phyloP scores from a whole-genome alignment of 2,888 invertebrate species.

The Morinoia aosen region DNA sequence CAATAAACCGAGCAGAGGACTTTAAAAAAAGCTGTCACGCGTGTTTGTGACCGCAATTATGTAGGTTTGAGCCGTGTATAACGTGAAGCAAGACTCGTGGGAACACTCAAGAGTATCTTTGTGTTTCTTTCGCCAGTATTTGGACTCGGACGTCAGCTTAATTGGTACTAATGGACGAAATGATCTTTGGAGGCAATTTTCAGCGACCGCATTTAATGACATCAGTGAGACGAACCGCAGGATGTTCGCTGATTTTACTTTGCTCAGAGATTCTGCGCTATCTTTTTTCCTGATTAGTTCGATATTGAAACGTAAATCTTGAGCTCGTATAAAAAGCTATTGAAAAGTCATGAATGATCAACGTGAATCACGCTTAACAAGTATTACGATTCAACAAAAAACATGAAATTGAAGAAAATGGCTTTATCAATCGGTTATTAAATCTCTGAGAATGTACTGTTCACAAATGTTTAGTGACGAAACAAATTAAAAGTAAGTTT shows the following conservation, averaged over 20 bases:
- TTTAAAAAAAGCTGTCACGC: background rate
- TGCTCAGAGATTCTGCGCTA: too few relatives aligned
- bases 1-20: background rate
- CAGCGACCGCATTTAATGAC: background rate
- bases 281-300: background rate
- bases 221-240: background rate
- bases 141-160: conserved; percentile 6
- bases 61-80: background rate
- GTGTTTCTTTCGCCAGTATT: background rate
- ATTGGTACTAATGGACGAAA: background rate
- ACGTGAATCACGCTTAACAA: background rate
- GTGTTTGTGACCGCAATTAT: conserved; percentile 24
- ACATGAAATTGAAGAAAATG: background rate
- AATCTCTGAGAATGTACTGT: background rate
- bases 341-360: background rate
- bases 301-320: background rate
- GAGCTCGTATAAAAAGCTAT: background rate
- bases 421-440: background rate
- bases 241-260: background rate
- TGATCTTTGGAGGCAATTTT: background rate
- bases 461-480: background rate
- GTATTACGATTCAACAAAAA: background rate
- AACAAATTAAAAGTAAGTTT: background rate
- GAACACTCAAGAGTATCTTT: conserved; percentile 13
- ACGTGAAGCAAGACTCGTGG: conserved; percentile 21